phyloP scores from a whole-genome alignment of 2,113 vertebrate genomes.

The Macrotis lagotis region DNA sequence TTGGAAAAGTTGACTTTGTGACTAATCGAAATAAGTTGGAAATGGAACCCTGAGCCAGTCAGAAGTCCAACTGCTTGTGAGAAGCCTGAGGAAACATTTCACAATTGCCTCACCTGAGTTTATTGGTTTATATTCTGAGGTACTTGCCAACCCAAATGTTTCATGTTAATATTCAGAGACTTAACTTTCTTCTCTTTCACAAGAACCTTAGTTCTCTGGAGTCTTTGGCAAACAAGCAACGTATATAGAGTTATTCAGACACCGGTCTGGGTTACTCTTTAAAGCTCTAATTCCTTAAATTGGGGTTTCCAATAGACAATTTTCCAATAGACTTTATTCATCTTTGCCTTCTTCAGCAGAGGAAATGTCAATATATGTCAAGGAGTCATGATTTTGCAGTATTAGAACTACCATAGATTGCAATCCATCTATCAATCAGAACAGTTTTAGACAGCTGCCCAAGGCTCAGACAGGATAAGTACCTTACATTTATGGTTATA shows the following conservation, averaged over 20 bases:
- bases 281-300: neutral
- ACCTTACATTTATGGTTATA: neutral
- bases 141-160: neutral
- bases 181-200: neutral
- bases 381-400: neutral
- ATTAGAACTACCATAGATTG: neutral
- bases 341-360: neutral
- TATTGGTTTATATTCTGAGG: neutral
- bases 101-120: neutral
- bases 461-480: neutral
- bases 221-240: neutral
- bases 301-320: neutral
- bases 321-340: neutral
- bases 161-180: neutral
- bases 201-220: neutral
- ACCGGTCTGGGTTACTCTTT: neutral
- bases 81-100: neutral
- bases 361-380: neutral
- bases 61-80: neutral
- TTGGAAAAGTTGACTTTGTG: neutral
- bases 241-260: neutral
- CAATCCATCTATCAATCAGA: neutral
- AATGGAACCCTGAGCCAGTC: neutral
- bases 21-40: neutral
- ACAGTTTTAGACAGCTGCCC: neutral